Conservation (phyloP, 2,113 vertebrate species). For the Gobio gobio region DNA sequence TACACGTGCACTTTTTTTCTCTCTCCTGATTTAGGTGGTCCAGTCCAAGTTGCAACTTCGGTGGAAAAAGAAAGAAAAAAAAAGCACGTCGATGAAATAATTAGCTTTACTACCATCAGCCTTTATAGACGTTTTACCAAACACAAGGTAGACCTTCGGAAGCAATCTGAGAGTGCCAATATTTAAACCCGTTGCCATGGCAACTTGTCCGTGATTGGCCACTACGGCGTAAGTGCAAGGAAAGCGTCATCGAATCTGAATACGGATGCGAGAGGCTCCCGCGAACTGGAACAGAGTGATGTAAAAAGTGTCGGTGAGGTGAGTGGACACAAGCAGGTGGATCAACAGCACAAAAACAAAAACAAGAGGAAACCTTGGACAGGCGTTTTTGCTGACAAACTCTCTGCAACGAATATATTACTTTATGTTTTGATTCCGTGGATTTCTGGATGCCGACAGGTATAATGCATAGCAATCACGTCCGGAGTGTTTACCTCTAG, state of each 20-base stretch:
- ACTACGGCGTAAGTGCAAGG: constrained; percentile 72
- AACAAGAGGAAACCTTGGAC: constrained; percentile 25
- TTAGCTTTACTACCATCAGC: constrained; percentile 28
- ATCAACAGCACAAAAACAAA: constrained; percentile 57
- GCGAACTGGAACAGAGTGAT: constrained; percentile 86
- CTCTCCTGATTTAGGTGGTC: neutral
- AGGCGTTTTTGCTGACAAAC: neutral
- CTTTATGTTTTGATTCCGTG: constrained; percentile 35
- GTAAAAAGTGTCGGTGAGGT: constrained; percentile 85
- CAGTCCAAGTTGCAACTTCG: neutral
- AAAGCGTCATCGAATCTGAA: constrained; percentile 90
- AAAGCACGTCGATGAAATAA: neutral
- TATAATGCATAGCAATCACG: constrained; percentile 36
- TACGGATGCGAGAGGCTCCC: constrained; percentile 88
- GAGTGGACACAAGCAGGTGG: constrained; percentile 79
- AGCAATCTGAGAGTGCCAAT: constrained; percentile 87
- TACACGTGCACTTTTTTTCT: neutral
- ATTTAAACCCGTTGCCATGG: constrained; percentile 91
- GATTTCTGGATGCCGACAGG: constrained; percentile 74
- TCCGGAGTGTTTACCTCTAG: constrained; percentile 52
- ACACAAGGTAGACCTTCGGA: constrained; percentile 16
- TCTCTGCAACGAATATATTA: neutral
- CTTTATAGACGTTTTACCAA: constrained; percentile 48
- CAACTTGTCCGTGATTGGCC: constrained; percentile 86
- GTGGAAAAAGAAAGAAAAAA: neutral